These are phyloP conservation scores for Struthio camelus DNA, from an alignment of 2,113 vertebrate genomes.

Conservation along the genomic window DNA sequence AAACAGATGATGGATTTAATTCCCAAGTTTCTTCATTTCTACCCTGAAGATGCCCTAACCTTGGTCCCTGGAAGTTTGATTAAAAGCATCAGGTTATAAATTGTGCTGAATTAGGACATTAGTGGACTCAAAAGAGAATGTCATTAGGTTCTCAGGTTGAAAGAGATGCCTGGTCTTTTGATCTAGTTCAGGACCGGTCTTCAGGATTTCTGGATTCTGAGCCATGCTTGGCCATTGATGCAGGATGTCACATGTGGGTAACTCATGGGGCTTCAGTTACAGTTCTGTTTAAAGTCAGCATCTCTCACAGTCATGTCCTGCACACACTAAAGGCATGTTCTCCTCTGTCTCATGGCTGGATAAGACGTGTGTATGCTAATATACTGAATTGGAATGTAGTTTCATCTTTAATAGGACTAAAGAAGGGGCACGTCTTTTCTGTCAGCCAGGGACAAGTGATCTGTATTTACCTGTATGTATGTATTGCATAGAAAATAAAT, in stretches of 20 bases:
- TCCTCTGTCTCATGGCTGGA: background rate
- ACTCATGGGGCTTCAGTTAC: background rate
- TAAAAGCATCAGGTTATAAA: background rate
- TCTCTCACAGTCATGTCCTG: background rate
- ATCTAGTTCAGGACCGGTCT: background rate
- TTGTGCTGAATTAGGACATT: background rate
- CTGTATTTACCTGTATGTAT: background rate
- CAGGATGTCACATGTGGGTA: background rate
- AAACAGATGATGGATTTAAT: background rate
- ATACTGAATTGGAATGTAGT: background rate
- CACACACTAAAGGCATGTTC: background rate
- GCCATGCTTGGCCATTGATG: too few relatives aligned
- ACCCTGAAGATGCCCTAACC: background rate
- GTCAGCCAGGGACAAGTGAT: background rate
- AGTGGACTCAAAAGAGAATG: background rate
- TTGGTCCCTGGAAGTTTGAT: background rate
- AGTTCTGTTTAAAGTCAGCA: background rate
- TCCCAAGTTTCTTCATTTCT: background rate
- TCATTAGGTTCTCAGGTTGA: background rate
- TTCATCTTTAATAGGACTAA: background rate
- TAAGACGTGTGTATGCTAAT: background rate
- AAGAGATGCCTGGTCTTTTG: background rate
- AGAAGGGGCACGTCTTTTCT: background rate
- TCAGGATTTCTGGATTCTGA: background rate
- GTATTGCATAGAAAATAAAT: background rate